Conservation (phyloP, 1,140 invertebrate genomes). For the Nephila pilipes region DNA sequence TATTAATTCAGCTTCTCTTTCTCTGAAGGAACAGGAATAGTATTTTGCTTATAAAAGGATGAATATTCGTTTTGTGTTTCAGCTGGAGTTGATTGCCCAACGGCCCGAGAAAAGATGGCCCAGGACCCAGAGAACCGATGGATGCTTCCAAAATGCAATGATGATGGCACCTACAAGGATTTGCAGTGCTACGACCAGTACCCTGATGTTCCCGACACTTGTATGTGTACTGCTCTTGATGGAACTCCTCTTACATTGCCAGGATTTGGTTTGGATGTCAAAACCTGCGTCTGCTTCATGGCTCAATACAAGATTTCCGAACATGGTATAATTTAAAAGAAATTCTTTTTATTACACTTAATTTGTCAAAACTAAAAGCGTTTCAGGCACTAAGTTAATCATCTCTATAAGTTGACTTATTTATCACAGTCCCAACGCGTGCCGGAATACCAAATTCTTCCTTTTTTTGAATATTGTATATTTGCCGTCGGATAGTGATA, state of each 20-base stretch:
- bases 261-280: constrained; percentile 57
- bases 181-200: constrained; percentile 62
- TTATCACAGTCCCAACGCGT: no score
- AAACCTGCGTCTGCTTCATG: constrained; percentile 48
- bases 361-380: background rate
- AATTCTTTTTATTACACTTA: no score
- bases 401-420: no score
- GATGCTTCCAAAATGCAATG: constrained; percentile 59
- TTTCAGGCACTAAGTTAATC: no score
- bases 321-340: constrained; percentile 4
- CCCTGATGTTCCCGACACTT: background rate
- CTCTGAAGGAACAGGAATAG: rapidly evolving
- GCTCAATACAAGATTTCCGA: constrained; percentile 36
- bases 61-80: background rate
- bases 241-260: constrained; percentile 60
- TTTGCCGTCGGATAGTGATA: no score
- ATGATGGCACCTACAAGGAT: constrained; percentile 48
- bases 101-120: constrained; percentile 19
- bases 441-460: no score
- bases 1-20: no score
- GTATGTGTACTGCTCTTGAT: constrained; percentile 57
- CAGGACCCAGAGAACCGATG: constrained; percentile 28
- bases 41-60: no score
- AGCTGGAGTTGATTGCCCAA: constrained; percentile 69
- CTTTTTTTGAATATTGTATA: no score